Evolutionary conservation across 2,113 vertebrate species (phyloP).

Genomic region (Seriola dumerili): DNA sequence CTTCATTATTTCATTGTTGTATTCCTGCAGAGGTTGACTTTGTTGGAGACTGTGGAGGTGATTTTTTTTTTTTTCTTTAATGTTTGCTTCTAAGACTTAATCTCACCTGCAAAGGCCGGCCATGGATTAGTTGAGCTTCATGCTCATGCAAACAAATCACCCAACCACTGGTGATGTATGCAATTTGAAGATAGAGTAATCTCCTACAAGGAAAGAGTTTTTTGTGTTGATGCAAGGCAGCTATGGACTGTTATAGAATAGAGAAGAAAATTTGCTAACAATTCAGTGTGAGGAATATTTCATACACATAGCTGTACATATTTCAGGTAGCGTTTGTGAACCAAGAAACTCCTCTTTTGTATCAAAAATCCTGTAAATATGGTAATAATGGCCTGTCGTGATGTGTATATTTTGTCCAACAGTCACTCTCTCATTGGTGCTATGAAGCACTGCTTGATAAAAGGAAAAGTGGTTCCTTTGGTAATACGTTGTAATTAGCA

Average conservation of each 20-base stretch:
- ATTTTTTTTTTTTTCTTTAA: background rate
- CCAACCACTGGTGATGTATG: conserved; percentile 37
- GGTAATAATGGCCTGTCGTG: background rate
- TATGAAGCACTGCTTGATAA: conserved; percentile 27
- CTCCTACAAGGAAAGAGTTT: conserved; percentile 11
- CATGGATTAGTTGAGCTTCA: conserved; percentile 58
- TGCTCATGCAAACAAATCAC: conserved; percentile 32
- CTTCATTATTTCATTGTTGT: background rate
- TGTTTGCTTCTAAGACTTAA: conserved; percentile 17
- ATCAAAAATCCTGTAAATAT: background rate
- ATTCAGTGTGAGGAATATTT: background rate
- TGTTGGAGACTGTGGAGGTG: background rate
- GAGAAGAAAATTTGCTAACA: conserved; percentile 18
- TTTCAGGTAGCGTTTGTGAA: background rate
- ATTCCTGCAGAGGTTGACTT: background rate
- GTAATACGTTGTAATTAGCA: conserved; percentile 38
- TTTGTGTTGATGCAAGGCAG: conserved; percentile 14
- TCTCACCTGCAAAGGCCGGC: conserved; percentile 47
- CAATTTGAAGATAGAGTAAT: conserved; percentile 48
- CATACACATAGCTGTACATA: background rate
- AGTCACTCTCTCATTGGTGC: background rate
- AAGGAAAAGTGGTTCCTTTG: conserved; percentile 45
- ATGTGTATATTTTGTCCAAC: conserved; percentile 4
- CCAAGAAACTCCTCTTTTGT: background rate
- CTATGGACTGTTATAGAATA: background rate